Conservation (phyloP, 35 echinoderm and acorn worm species). For the Acanthaster planci region DNA sequence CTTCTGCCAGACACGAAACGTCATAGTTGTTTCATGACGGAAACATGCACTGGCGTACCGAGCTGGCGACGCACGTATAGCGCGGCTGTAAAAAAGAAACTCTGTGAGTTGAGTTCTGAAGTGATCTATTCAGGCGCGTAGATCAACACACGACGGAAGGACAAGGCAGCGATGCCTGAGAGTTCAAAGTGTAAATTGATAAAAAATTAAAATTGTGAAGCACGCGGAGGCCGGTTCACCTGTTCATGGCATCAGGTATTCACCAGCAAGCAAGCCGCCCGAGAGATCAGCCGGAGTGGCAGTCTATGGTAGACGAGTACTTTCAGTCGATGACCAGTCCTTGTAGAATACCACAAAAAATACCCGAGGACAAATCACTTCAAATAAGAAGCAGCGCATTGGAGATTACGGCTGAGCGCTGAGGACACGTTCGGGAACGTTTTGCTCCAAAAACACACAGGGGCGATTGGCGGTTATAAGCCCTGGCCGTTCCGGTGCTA, state of each 20-base stretch:
- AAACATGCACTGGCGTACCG: background rate
- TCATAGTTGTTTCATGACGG: background rate
- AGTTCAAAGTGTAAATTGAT: conserved; percentile 29
- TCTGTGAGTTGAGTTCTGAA: background rate
- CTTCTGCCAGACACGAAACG: background rate
- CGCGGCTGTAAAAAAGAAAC: background rate
- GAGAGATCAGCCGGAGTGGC: conserved; percentile 9
- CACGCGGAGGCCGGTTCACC: conserved; percentile 1
- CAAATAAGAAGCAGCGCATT: conserved; percentile 21
- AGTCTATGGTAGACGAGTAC: background rate
- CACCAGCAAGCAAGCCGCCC: background rate
- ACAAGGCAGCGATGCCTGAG: background rate
- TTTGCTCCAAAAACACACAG: conserved; percentile 18
- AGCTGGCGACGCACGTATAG: background rate
- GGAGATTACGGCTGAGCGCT: conserved; percentile 9
- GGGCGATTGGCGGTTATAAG: conserved; percentile 10
- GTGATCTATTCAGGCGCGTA: background rate
- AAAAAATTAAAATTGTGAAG: conserved; percentile 15
- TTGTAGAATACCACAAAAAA: background rate
- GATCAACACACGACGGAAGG: background rate
- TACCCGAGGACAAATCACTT: conserved; percentile 33
- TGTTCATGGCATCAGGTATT: background rate
- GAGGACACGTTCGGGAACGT: conserved; percentile 6
- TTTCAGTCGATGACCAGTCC: background rate
- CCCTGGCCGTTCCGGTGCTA: conserved; percentile 11